A percentile compares a stretch with the other conserved stretches of the same genome.
These are phyloP conservation scores for Cinclus mexicanus DNA, from an alignment of 2,113 vertebrate species.

Conservation along the genomic window DNA sequence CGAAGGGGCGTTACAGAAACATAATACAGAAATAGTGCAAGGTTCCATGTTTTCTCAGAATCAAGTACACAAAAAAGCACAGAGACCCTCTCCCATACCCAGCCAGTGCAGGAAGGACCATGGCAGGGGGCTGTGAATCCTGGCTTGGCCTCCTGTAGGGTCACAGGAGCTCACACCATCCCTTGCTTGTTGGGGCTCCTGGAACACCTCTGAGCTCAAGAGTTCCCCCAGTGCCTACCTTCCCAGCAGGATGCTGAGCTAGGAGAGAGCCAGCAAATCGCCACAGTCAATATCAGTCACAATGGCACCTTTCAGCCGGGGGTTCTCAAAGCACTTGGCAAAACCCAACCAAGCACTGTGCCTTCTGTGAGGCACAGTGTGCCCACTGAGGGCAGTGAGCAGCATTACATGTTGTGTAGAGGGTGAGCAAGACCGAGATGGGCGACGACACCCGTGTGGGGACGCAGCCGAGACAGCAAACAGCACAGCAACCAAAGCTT, in stretches of 20 bases:
- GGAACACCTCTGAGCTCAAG: neutral
- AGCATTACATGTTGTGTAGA: rapidly evolving
- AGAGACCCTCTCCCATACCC: neutral
- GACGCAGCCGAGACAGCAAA: neutral
- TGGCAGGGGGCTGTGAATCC: neutral
- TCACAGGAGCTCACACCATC: rapidly evolving
- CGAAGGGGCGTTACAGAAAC: neutral
- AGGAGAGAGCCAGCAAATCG: neutral
- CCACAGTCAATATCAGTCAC: rapidly evolving
- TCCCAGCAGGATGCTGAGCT: neutral
- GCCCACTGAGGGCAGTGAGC: neutral
- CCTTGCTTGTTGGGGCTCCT: rapidly evolving
- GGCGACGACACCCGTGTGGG: rapidly evolving
- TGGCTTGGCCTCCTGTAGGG: neutral
- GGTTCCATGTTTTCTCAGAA: conserved; percentile 19
- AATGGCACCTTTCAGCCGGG: neutral
- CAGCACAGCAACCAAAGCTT: neutral
- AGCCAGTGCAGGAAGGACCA: neutral
- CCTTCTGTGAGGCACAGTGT: neutral
- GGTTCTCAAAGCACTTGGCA: neutral
- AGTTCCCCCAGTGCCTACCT: neutral
- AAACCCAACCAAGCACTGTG: neutral
- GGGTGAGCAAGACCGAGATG: neutral
- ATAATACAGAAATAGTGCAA: neutral
- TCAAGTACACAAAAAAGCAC: neutral